Evolutionary conservation across 2,113 vertebrate species (phyloP), one percentile per base, ranked within the genome.

Genomic region (Spea bombifrons): DNA sequence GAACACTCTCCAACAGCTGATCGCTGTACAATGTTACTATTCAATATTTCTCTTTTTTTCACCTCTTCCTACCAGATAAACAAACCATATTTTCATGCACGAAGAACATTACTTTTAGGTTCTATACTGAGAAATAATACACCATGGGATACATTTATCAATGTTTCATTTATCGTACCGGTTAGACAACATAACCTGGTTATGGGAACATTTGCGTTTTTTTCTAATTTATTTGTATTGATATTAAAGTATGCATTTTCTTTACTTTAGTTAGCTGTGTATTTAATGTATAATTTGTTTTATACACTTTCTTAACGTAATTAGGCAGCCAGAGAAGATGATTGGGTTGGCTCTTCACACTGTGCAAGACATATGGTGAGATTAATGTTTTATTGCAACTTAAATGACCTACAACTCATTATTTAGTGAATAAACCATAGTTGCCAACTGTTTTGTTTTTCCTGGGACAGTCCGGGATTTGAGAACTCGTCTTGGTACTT

Each of bases 51-150:
- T 44, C n/a, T 52, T 66, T 73, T 73, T 73, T 64, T 48, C 30
- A 30, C 30, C 45, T 59, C 61, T 73, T 16, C 43, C 15, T 73
- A 47, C 52, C 71, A 53, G 48, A 80, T 73, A 72, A 80, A 73
- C 70, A 73, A 80, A 66, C 71, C 72, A 57, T 44, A 78, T 66
- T 80, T 79, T 73, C 61, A 73, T 71, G 66, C 77, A 80, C 72
- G 12, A 73, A 80, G 59, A 77, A 63, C 70, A 80, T 80, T 45
- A 67, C 70, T 73, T 61, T 77, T 53, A 70, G 75, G 75, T 53
- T 66, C 70, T 66, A 73, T 80, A 50, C 70, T 73, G 70, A 73
- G 70, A 73, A 80, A 73, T 80, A 55, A 80, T 79, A 67, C 61
- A 73, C 66, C 66, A 52, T 49, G 66, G 59, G 66, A 52, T 59